Conservation (phyloP, 2,113 vertebrate genomes). For the Lichenostomus cassidix region DNA sequence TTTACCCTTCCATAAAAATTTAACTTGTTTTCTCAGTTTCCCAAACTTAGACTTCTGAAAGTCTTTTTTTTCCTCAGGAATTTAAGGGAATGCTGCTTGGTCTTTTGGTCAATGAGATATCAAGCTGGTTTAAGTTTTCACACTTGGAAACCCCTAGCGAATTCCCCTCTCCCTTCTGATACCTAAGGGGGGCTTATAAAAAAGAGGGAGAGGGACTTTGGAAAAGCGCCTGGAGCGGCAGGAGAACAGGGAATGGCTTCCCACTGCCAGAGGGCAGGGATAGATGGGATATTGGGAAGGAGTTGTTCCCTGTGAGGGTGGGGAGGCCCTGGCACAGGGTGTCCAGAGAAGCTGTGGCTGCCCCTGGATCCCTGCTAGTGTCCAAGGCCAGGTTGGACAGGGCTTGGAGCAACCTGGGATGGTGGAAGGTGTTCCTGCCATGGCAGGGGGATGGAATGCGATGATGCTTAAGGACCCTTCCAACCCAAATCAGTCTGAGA, state of each 20-base stretch:
- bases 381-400: accelerated
- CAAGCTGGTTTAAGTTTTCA: not conserved
- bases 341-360: not conserved
- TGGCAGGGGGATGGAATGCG: accelerated
- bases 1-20: not conserved
- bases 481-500: not conserved
- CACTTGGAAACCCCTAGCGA: not conserved
- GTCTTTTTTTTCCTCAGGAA: not conserved
- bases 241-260: no score
- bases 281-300: not conserved
- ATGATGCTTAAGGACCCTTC: not conserved
- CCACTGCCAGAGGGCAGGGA: not conserved
- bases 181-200: not conserved
- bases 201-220: not conserved
- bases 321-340: not conserved
- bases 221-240: not conserved
- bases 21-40: not conserved
- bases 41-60: not conserved
- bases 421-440: not conserved
- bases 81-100: not conserved
- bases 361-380: not conserved
- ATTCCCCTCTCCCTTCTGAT: not conserved
- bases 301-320: accelerated
- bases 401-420: accelerated
- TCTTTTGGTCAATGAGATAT: not conserved